Conservation (phyloP, 1,140 invertebrate species). For the Hypsibius dujardini region DNA sequence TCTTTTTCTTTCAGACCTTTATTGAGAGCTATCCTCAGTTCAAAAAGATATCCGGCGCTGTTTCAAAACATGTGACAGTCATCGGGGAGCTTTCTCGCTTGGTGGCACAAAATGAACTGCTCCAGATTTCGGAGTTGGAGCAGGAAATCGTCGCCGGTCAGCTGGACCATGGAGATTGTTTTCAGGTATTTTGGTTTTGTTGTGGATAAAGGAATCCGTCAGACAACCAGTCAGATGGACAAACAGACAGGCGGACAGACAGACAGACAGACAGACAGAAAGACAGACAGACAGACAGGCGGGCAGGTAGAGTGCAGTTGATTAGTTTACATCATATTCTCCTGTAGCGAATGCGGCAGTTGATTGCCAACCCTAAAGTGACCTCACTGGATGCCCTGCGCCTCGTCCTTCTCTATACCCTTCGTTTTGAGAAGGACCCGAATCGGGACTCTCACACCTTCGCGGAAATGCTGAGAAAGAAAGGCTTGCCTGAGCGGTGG, state of each 20-base stretch:
- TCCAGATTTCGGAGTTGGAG: slow-evolving; percentile 86
- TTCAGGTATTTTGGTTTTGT: slow-evolving; percentile 41
- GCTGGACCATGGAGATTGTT: slow-evolving; percentile 68
- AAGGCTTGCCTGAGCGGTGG: slow-evolving; percentile 22
- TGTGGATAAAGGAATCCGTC: background rate
- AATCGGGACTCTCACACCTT: slow-evolving; percentile 50
- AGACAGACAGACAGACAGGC: too few species aligned
- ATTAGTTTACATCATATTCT: background rate
- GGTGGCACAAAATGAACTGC: slow-evolving; percentile 55
- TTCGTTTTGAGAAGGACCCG: slow-evolving; percentile 73
- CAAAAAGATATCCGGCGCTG: slow-evolving; percentile 96
- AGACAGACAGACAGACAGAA: too few species aligned
- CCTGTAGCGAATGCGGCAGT: slow-evolving; percentile 47
- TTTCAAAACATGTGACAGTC: slow-evolving; percentile 87
- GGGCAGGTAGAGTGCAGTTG: background rate
- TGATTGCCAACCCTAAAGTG: slow-evolving; percentile 51
- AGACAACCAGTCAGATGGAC: too few species aligned
- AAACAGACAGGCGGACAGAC: too few species aligned
- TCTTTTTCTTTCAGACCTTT: slow-evolving; percentile 45
- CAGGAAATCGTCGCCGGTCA: slow-evolving; percentile 78
- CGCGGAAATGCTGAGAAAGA: slow-evolving; percentile 22
- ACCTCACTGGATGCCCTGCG: slow-evolving; percentile 60
- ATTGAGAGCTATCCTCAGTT: slow-evolving; percentile 96
- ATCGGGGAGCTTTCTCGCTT: slow-evolving; percentile 78
- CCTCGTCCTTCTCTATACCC: slow-evolving; percentile 75